A percentile compares a stretch with the other conserved stretches of the same genome.
These are phyloP conservation scores for Thunnus albacares DNA, from an alignment of 2,797 vertebrate species.

Conservation along the genomic window DNA sequence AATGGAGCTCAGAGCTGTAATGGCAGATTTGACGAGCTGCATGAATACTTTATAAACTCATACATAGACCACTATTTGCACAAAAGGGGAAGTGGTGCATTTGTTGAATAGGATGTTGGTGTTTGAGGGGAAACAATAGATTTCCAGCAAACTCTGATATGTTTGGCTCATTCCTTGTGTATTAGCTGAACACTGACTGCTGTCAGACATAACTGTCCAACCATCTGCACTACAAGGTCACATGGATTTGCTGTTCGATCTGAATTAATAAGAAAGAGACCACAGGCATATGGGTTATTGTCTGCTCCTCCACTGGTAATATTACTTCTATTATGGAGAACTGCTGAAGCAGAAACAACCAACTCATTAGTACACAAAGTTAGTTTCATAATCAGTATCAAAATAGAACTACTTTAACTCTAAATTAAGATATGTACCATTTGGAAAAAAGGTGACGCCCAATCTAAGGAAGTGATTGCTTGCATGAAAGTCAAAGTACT, in stretches of 20 bases:
- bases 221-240: background rate
- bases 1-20: constrained; percentile 13
- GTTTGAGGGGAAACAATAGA: background rate
- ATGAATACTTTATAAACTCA: constrained; percentile 58
- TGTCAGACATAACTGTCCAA: background rate
- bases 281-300: background rate
- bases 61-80: constrained; percentile 48
- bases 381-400: constrained; percentile 5
- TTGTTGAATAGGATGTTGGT: constrained; percentile 24
- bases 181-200: constrained; percentile 7
- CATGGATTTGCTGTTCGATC: background rate
- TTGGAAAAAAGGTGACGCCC: constrained; percentile 25
- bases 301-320: background rate
- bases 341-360: background rate
- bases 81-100: constrained; percentile 1
- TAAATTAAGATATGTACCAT: constrained; percentile 15
- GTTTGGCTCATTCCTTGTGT: constrained; percentile 7
- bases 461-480: constrained; percentile 26
- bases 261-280: background rate
- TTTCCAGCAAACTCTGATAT: constrained; percentile 11
- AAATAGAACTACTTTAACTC: constrained; percentile 10
- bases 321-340: background rate
- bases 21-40: constrained; percentile 28
- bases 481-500: constrained; percentile 33
- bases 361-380: constrained; percentile 14